Evolutionary conservation across 2,113 vertebrate species (phyloP).

Genomic region (Pardalotus punctatus): DNA sequence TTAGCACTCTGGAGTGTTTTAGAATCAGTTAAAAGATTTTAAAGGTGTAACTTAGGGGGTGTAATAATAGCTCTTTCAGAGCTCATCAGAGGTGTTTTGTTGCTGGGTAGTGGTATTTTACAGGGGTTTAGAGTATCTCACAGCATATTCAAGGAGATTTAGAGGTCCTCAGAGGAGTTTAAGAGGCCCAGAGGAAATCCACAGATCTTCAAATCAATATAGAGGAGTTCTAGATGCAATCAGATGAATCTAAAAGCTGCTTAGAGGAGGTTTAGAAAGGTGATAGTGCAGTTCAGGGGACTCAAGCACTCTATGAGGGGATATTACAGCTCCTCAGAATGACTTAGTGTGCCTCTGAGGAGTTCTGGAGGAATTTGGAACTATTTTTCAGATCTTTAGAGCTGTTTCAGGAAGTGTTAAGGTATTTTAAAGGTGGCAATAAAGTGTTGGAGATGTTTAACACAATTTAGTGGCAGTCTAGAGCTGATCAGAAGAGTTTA

Average conservation of each 20-base stretch:
- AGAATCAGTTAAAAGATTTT: neutral
- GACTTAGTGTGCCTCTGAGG: neutral
- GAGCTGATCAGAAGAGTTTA: neutral
- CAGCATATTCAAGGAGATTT: neutral
- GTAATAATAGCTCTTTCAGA: neutral
- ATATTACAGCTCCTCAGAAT: neutral
- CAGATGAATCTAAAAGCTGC: neutral
- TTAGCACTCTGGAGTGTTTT: neutral
- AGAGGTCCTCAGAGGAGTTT: neutral
- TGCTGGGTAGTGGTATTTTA: neutral
- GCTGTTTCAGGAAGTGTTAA: neutral
- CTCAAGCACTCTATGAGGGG: neutral
- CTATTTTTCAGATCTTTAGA: neutral
- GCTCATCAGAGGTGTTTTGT: neutral
- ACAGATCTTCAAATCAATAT: neutral
- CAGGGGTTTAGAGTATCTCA: neutral
- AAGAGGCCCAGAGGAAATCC: neutral
- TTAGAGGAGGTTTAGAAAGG: neutral
- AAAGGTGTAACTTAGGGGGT: neutral
- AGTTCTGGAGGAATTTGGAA: neutral
- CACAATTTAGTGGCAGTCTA: neutral
- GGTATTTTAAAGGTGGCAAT: neutral
- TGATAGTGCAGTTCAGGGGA: neutral
- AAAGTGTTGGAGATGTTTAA: neutral
- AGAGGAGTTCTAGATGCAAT: neutral